Evolutionary conservation across 2,113 vertebrate species (phyloP), one percentile per base, ranked within the genome.

Genomic region (Puntigrus tetrazona): DNA sequence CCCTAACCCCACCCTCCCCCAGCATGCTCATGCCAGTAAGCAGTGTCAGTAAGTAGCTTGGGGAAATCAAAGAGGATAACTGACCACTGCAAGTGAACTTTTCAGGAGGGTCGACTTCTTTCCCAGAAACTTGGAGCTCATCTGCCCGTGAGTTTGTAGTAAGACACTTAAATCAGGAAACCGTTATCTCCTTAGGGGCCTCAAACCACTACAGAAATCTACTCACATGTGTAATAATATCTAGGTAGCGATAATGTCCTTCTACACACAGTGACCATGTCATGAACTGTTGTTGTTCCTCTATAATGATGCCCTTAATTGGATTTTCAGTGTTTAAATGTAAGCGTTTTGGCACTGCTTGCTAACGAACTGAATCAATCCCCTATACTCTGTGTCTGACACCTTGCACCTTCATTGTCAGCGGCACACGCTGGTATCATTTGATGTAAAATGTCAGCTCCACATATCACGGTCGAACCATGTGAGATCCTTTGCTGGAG

Each of bases 31-130:
- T 74, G 55, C 59, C 73, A 65, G 59, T 80, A 67, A 67, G 31
- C 43, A 84, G 70, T 63, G 81, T 78, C 50, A 34, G 81, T 81
- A 84, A 76, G 25, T 22, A 83, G 76, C 43, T 82, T 85, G 75
- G 1, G 41, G 36, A 80, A 79, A 80, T 80, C 45, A 47, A 67
- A 79, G 63, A 36, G 76, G 77, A 80, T 81, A 72, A 85, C 74
- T 70, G 47, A 69, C 43, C 6, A 3, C 22, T 81, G 41, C 61
- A 55, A 55, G 38, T 85, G 31, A 74, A 82, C 52, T 83, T 85
- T 50, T 69, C 43, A 72, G 38, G 65, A 72, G 63, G 67, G 81
- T 77, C 29, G 57, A 50, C 13, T 43, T 57, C 78, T 78, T 81
- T 73, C 72, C 74, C 36, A 78, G 85, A 86, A 88, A 34, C 72